Evolutionary conservation across 2,797 vertebrate species (phyloP).

Genomic region (Enteromius viviparus): DNA sequence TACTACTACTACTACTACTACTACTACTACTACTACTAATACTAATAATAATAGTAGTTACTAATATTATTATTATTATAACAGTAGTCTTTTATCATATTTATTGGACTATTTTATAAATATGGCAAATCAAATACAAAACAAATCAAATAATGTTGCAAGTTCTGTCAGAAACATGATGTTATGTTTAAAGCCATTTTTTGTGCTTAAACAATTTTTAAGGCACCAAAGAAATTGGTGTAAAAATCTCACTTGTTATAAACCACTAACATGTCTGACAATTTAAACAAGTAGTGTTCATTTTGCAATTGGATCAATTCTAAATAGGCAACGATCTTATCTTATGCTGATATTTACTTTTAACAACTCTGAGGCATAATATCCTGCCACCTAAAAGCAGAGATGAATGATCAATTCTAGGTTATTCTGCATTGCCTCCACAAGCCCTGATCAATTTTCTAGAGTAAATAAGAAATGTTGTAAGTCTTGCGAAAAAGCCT

Average conservation of each 20-base stretch:
- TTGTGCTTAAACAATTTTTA: background rate
- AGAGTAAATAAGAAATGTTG: conserved; percentile 34
- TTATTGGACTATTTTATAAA: background rate
- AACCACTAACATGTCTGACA: background rate
- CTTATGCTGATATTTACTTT: conserved; percentile 26
- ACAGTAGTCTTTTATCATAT: background rate
- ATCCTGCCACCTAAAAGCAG: conserved; percentile 2
- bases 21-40: too few relatives aligned
- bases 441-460: conserved; percentile 29
- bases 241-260: conserved; percentile 11
- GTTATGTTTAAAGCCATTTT: background rate
- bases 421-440: conserved; percentile 23
- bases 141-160: background rate
- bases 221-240: background rate
- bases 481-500: conserved; percentile 29
- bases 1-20: background rate
- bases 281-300: conserved; percentile 5
- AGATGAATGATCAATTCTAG: conserved; percentile 30
- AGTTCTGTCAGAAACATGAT: background rate
- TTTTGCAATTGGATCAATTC: conserved; percentile 32
- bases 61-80: background rate
- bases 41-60: background rate
- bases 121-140: background rate
- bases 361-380: conserved; percentile 7
- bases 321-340: background rate